These are phyloP conservation scores for Pomacea maculata DNA, from an alignment of 1,140 invertebrate genomes.

Conservation along the genomic window DNA sequence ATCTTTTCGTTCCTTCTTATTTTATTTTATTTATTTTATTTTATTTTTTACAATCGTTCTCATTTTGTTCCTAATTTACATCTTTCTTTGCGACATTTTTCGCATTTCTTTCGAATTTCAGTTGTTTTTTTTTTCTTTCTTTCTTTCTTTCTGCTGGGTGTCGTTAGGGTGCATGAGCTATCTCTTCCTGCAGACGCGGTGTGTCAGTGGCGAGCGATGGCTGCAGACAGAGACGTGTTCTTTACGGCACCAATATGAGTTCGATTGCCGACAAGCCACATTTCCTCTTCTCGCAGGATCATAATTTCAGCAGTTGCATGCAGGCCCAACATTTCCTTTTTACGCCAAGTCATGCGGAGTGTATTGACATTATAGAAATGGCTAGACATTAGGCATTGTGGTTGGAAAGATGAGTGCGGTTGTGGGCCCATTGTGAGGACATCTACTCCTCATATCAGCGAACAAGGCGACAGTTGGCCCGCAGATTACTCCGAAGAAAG, in stretches of 20 bases:
- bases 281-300: background rate
- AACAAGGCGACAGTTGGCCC: no score
- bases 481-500: no score
- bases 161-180: background rate
- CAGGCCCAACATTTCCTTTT: background rate
- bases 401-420: background rate
- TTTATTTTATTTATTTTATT: background rate
- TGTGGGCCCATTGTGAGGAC: no score
- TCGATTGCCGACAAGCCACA: background rate
- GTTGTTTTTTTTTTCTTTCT: background rate
- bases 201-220: background rate
- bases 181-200: background rate
- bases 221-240: background rate
- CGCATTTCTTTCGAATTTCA: no score
- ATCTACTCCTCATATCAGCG: no score
- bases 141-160: background rate
- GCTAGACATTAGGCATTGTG: background rate
- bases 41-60: no score
- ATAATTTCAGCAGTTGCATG: background rate
- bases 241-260: no score
- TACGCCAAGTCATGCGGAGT: background rate
- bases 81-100: no score
- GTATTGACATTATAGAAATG: background rate
- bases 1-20: background rate
- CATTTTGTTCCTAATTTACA: no score